Base-by-base conservation (phyloP, 2,113 vertebrate genomes). In the Gambusia holbrooki region DNA sequence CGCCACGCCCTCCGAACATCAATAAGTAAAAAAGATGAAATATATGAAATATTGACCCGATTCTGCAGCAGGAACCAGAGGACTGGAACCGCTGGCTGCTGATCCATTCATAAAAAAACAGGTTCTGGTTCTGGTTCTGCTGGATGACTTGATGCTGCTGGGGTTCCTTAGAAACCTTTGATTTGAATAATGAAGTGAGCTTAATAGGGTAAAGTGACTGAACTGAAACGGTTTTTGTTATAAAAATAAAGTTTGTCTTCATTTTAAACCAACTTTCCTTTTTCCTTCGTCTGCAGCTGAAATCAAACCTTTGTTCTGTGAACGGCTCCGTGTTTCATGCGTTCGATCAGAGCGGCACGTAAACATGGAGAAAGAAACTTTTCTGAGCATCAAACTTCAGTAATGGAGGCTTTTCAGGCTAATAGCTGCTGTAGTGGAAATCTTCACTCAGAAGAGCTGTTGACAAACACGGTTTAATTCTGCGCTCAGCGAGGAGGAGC, bases 401-500 rank as follows among this genome's bases (percentile, higher is more conserved):
- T 83, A 87, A 87, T 89, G 84, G 87, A 84, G 85, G 84, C 58
- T 45, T 77, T 82, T 79, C 75, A 87, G 87, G 88, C 88, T 84
- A 85, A 90, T 86, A 83, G 65, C 48, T 66, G 66, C 72, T 85
- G 75, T 74, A 61, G 64, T 68, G 42, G 73, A 61, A 37, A 62
- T 73, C 70, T 66, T 62, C 75, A 77, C 35, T n/a, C 42, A 79
- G 73, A 84, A 84, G 85, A 77, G 90, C 80, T 89, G 84, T 88
- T 88, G 90, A 91, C 88, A 88, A 91, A 90, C 85, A 85, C 73
- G 33, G 72, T 71, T 83, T 86, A 64, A 86, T 82, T 83, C 77
- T 75, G 60, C 62, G 84, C 87, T 91, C 88, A 90, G 83, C 60
- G 82, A 85, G 69, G 66, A 79, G 25, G 71, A 32, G 30, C 30